Evolutionary conservation across 2,888 invertebrate species (phyloP).

Genomic region (Hydraecia micacea): DNA sequence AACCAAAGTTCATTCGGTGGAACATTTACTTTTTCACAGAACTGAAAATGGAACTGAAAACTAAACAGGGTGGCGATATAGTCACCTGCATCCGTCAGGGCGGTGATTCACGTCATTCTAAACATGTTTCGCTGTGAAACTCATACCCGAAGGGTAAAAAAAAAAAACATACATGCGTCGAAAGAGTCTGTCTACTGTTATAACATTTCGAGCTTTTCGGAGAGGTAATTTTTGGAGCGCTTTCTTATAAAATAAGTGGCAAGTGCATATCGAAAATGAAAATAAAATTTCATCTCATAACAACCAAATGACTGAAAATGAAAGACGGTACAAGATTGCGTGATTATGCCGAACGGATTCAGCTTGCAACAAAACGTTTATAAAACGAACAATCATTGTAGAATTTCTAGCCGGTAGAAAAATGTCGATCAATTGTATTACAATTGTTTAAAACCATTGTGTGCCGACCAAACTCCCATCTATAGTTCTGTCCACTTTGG

Average conservation of each 20-base stretch:
- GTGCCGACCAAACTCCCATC: not conserved
- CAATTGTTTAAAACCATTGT: constrained; percentile 5
- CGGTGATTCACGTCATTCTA: too few relatives aligned
- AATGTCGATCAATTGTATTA: constrained; percentile 5
- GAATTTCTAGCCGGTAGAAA: constrained; percentile 1
- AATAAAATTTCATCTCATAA: constrained; percentile 10
- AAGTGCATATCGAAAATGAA: not conserved
- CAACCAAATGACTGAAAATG: not conserved
- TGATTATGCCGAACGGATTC: constrained; percentile 3
- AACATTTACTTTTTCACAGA: constrained; percentile 1
- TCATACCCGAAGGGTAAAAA: too few relatives aligned
- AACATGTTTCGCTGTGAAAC: too few relatives aligned
- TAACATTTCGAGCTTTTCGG: not conserved
- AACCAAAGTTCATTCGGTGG: not conserved
- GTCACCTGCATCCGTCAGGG: not conserved
- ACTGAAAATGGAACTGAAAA: not conserved
- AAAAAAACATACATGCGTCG: too few relatives aligned
- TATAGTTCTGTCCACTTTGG: not conserved
- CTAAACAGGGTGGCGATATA: not conserved
- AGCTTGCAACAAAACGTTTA: constrained; percentile 16
- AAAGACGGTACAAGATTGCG: not conserved
- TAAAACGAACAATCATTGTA: constrained; percentile 13
- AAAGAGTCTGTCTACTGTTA: too few relatives aligned
- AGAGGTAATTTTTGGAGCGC: constrained; percentile 1
- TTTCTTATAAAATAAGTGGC: constrained; percentile 3